Evolutionary conservation across 2,797 vertebrate genomes (phyloP).

Genomic region (Rousettus madagascariensis): DNA sequence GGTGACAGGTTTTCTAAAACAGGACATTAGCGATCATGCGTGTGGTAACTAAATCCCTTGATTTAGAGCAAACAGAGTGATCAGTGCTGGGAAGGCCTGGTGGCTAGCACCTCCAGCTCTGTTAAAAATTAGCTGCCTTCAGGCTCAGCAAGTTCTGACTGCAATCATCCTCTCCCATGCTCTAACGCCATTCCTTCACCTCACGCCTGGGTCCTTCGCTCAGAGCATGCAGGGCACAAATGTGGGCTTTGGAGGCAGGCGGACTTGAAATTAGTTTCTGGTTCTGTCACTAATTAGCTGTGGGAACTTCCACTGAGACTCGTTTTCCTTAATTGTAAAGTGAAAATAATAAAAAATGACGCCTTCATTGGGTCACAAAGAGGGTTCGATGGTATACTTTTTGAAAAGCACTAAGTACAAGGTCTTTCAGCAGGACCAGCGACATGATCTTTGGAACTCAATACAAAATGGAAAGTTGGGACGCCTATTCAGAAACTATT

Average conservation of each 20-base stretch:
- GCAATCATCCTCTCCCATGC: background rate
- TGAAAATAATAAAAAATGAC: background rate
- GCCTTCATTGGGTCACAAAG: background rate
- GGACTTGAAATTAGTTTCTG: background rate
- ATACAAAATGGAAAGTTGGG: background rate
- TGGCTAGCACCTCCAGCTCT: background rate
- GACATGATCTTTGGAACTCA: background rate
- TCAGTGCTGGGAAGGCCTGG: background rate
- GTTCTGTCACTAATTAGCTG: background rate
- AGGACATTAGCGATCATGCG: background rate
- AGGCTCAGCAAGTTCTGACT: background rate
- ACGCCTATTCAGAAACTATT: background rate
- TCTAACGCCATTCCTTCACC: background rate
- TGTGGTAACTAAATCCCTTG: background rate
- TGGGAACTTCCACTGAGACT: background rate
- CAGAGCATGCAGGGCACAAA: background rate
- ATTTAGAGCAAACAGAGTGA: background rate
- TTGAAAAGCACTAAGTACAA: background rate
- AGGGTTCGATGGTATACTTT: background rate
- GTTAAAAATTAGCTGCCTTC: background rate
- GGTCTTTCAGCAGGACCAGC: background rate
- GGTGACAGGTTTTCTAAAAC: conserved; percentile 23
- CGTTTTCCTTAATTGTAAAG: background rate
- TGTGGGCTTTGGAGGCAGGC: background rate
- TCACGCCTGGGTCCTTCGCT: background rate